Evolutionary conservation across 2,797 vertebrate genomes (phyloP), one percentile per base, ranked within the genome.

Genomic region (Xenentodon cancila): DNA sequence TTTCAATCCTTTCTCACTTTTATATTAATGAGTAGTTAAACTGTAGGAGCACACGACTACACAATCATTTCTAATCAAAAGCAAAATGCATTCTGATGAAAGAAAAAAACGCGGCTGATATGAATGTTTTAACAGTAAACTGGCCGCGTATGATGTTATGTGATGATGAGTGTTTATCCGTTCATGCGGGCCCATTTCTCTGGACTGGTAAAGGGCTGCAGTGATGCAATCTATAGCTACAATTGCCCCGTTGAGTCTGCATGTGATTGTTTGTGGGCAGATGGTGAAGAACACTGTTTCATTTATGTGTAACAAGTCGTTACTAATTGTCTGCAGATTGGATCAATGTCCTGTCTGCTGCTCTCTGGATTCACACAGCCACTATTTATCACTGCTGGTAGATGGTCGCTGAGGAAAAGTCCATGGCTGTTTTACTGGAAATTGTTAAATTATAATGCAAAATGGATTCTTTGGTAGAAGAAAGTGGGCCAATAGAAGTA

Each of bases 311-410:
- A 90, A 88, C 90, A 90, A 87, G 87, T 88, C 63, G 77, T 89
- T 84, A 88, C 89, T 92, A 93, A 92, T 90, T 91, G 88, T 88
- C 75, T 80, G 72, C 79, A 77, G 81, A 85, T 85, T 77, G 82
- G 84, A 91, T 90, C 81, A 82, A 87, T 90, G 83, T 87, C 77
- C 82, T 75, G 5, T 71, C 65, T 82, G 68, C 63, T 59, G 18
- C 57, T 79, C 61, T 73, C 56, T 56, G 66, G 59, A 49, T 67
- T 51, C 34, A 3, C 58, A 32, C 73, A 37, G 51, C 20, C 63
- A n/a, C 22, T 53, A 58, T 78, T 73, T 61, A 77, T 87, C 70
- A 59, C 30, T 22, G 66, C 59, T 52, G 32, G 30, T 27, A 49
- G 61, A 75, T 32, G 45, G 51, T 2, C 34, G 45, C 64, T 54